A percentile compares a stretch with the other conserved stretches of the same genome.
Conservation (phyloP, 2,888 invertebrate species). For the Hydriomena furcata region DNA sequence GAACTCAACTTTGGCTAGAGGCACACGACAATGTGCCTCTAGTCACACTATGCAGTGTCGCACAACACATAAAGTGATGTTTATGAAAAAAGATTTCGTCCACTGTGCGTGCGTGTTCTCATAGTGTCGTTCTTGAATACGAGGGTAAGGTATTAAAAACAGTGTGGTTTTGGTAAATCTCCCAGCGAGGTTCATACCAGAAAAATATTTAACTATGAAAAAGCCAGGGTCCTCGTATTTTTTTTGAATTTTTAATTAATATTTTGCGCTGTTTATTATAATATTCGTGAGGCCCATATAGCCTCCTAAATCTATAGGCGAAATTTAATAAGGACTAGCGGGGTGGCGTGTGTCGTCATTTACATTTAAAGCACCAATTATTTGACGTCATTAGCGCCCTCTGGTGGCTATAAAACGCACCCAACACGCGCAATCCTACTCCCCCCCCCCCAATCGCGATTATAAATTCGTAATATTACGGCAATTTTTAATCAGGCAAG, state of each 20-base stretch:
- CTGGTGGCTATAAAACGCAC: conserved; percentile 79
- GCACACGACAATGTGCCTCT: too few species aligned
- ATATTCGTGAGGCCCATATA: conserved; percentile 26
- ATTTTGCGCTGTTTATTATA: conserved; percentile 16
- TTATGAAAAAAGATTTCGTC: too few species aligned
- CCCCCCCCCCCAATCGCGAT: conserved; percentile 56
- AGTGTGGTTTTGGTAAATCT: too few species aligned
- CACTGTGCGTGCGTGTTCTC: too few species aligned
- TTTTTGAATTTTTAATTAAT: conserved; percentile 6
- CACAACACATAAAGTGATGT: too few species aligned
- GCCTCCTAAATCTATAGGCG: conserved; percentile 49
- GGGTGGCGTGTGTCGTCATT: conserved; percentile 76
- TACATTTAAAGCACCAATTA: conserved; percentile 83
- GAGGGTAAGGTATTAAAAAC: too few species aligned
- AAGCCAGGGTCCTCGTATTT: too few species aligned
- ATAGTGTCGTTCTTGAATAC: too few species aligned
- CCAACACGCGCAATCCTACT: conserved; percentile 65
- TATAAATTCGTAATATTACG: conserved; percentile 76
- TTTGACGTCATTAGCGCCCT: conserved; percentile 82
- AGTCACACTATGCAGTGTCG: too few species aligned
- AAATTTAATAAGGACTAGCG: conserved; percentile 74
- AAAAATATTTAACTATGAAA: too few species aligned
- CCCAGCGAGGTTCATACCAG: too few species aligned
- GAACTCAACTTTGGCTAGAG: too few species aligned
- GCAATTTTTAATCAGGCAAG: conserved; percentile 68